phyloP scores from a whole-genome alignment of 1,140 invertebrate species.

The Euglossa dilemma region DNA sequence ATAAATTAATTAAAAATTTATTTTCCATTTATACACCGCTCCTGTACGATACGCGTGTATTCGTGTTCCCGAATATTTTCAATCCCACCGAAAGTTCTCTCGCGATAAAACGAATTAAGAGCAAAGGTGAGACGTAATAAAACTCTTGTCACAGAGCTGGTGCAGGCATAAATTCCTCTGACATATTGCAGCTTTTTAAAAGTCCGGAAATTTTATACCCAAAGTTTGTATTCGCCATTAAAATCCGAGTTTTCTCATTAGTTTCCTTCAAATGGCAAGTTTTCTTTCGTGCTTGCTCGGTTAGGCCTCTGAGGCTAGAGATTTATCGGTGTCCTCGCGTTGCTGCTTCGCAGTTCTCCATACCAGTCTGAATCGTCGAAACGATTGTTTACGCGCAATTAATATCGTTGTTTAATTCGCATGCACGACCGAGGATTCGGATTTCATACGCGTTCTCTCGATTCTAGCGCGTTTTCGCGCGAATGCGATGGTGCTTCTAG shows the following conservation, averaged over 20 bases:
- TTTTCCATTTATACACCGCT: no score
- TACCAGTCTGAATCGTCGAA: not conserved
- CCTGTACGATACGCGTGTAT: no score
- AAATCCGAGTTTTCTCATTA: not conserved
- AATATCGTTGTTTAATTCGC: not conserved
- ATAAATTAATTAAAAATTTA: no score
- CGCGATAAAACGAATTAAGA: not conserved
- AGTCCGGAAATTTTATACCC: not conserved
- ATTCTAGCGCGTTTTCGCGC: no score
- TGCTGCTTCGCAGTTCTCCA: not conserved
- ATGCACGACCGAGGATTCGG: no score
- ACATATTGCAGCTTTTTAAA: no score
- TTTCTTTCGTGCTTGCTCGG: not conserved
- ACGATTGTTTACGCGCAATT: not conserved
- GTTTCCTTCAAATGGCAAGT: not conserved
- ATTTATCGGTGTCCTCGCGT: not conserved
- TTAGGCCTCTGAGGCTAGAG: not conserved
- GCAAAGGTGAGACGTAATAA: no score
- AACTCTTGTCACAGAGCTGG: not conserved
- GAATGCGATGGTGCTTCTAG: no score
- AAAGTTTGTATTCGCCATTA: not conserved
- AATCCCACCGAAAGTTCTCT: not conserved
- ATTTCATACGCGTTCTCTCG: no score
- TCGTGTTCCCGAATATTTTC: not conserved
- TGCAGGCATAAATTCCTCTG: not conserved